phyloP scores from a whole-genome alignment of 2,113 vertebrate species.

The Hepsetus odoe region DNA sequence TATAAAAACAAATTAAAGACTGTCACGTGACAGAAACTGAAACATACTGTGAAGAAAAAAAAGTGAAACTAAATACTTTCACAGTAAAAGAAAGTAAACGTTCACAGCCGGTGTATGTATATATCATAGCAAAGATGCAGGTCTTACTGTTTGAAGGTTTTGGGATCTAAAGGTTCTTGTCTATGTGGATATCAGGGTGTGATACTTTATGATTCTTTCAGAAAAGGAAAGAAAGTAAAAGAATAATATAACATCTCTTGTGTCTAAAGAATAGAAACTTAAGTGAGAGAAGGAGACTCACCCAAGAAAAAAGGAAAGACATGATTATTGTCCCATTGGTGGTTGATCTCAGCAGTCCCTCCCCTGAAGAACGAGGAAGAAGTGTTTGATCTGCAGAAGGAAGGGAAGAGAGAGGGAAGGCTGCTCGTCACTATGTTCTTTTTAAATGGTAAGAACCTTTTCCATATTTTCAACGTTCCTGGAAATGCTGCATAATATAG shows the following conservation, averaged over 20 bases:
- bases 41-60: too few relatives aligned
- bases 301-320: background rate
- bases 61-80: too few relatives aligned
- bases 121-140: too few relatives aligned
- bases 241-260: too few relatives aligned
- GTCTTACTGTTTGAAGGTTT: too few relatives aligned
- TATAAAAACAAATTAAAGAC: background rate
- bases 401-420: background rate
- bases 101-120: too few relatives aligned
- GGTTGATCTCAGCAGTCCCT: background rate
- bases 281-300: background rate
- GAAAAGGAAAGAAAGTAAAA: too few relatives aligned
- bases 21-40: background rate
- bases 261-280: too few relatives aligned
- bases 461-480: background rate
- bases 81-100: too few relatives aligned
- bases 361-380: conserved; percentile 15
- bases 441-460: conserved; percentile 40
- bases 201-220: too few relatives aligned
- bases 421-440: conserved; percentile 19
- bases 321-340: background rate
- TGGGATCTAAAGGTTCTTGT: too few relatives aligned
- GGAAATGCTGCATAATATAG: background rate
- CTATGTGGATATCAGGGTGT: too few relatives aligned
- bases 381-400: conserved; percentile 2